These are phyloP conservation scores for Drosophila mojavensis DNA, from an alignment of 1,140 invertebrate species.

Conservation along the genomic window DNA sequence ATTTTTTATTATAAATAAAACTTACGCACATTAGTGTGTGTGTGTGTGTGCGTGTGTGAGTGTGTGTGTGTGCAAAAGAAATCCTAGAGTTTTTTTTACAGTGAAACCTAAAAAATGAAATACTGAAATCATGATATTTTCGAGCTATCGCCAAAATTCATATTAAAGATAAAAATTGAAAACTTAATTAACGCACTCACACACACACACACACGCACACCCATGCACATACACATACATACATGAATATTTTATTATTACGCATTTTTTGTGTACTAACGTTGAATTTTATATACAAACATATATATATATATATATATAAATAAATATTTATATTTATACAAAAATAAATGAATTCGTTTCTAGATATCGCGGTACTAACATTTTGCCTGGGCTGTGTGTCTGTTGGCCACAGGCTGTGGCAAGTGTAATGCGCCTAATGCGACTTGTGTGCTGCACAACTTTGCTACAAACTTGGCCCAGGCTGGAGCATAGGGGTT, in stretches of 20 bases:
- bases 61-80: neutral
- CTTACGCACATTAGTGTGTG: slow-evolving; percentile 12
- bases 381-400: slow-evolving; percentile 11
- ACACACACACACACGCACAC: slow-evolving; percentile 7
- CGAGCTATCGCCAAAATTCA: slow-evolving; percentile 13
- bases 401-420: slow-evolving; percentile 9
- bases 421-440: slow-evolving; percentile 47
- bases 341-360: slow-evolving; percentile 1
- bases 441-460: slow-evolving; percentile 24
- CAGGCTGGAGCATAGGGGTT: neutral
- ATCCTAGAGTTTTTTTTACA: neutral
- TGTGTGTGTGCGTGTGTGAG: neutral
- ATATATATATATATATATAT: slow-evolving; percentile 48
- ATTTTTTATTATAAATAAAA: slow-evolving; percentile 5
- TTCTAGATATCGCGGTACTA: slow-evolving; percentile 20
- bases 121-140: neutral
- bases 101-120: neutral
- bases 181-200: neutral
- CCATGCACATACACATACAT: slow-evolving; percentile 5
- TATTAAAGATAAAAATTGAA: neutral
- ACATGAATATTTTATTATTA: slow-evolving; percentile 49
- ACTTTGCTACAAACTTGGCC: slow-evolving; percentile 36
- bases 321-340: slow-evolving; percentile 34
- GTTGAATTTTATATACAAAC: slow-evolving; percentile 34
- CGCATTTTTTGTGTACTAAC: slow-evolving; percentile 45